Base-by-base conservation (phyloP, 30 jellyfish, hydroid and myxozoan genomes). In the Cassiopea andromeda region DNA sequence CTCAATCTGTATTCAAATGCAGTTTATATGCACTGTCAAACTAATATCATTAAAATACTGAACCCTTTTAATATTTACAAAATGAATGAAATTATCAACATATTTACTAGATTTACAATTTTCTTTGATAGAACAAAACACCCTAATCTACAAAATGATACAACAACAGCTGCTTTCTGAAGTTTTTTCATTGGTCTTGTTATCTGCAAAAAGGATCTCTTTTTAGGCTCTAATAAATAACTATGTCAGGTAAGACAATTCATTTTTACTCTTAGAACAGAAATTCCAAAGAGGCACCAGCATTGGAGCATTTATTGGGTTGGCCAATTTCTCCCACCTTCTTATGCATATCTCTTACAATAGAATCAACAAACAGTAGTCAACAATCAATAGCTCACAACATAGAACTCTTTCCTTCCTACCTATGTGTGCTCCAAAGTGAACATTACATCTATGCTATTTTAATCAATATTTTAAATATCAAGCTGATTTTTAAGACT, bases 141-240 rank as follows among this genome's bases (percentile, higher is more conserved):
- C 70, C 60, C 83, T 76, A 54, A 80, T 70, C 78, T 85, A 92
- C 61, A 92, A 74, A 17, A 92, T 79, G 19, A 44, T 81, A 73
- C 97, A 92, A 47, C 97, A 92, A 81, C 97, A 92, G 77, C 97
- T 92, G 81, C 94, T 84, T 61, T 81, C 97, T 7, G 94, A 69
- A 8, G 86, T 84, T 64, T 92, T 92, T 58, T 89, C 94, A 69
- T 80, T 86, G 50, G 73, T 85, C 87, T 92, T 89, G 92, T 84
- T 92, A 85, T 92, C 97, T 92, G 78, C 38, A 68, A 69, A 69
- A 67, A 67, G 58, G 45, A 80, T 50, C 54, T 58, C 68, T 58
- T 58, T 6, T 64, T 10, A 54, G 64, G 7, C 64, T 10, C 7
- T 54, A 10, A 3, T 54, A 54, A 54, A 54, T 3, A 54, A 10